phyloP scores from a whole-genome alignment of 2,888 invertebrate genomes.

The Unio pictorum region DNA sequence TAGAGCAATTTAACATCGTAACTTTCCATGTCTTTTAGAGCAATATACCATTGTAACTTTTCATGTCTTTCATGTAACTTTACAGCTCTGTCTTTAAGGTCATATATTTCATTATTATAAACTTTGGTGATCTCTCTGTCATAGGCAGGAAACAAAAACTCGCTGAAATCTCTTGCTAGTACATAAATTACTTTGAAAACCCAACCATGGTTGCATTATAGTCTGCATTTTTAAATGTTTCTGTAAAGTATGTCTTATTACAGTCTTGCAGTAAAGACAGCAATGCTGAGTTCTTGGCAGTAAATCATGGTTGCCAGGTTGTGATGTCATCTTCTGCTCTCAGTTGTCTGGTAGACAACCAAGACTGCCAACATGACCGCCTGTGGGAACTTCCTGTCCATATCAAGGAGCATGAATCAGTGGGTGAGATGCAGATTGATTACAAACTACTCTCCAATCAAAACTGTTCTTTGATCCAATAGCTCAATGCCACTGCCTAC shows the following conservation, averaged over 20 bases:
- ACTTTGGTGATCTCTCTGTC: too few relatives aligned
- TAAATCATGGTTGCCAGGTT: slow-evolving; percentile 49
- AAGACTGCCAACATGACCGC: slow-evolving; percentile 36
- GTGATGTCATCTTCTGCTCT: slow-evolving; percentile 56
- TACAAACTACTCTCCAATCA: background rate
- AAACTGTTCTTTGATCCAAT: background rate
- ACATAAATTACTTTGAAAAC: too few relatives aligned
- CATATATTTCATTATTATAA: too few relatives aligned
- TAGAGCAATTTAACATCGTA: too few relatives aligned
- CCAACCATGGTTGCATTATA: too few relatives aligned
- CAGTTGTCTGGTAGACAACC: slow-evolving; percentile 58
- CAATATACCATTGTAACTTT: too few relatives aligned
- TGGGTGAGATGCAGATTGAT: slow-evolving; percentile 29
- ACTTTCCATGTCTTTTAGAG: too few relatives aligned
- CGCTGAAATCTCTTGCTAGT: too few relatives aligned
- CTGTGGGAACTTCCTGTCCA: slow-evolving; percentile 63
- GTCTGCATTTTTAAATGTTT: too few relatives aligned
- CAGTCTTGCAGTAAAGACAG: slow-evolving; percentile 56
- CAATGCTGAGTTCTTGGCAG: slow-evolving; percentile 54
- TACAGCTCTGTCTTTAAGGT: too few relatives aligned
- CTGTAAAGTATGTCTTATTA: slow-evolving; percentile 2
- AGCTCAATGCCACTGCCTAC: background rate
- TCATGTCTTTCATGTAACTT: too few relatives aligned
- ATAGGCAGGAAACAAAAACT: too few relatives aligned
- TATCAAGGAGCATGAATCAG: slow-evolving; percentile 43